These are phyloP conservation scores for Todus mexicanus DNA, from an alignment of 2,797 vertebrate genomes.

Conservation along the genomic window DNA sequence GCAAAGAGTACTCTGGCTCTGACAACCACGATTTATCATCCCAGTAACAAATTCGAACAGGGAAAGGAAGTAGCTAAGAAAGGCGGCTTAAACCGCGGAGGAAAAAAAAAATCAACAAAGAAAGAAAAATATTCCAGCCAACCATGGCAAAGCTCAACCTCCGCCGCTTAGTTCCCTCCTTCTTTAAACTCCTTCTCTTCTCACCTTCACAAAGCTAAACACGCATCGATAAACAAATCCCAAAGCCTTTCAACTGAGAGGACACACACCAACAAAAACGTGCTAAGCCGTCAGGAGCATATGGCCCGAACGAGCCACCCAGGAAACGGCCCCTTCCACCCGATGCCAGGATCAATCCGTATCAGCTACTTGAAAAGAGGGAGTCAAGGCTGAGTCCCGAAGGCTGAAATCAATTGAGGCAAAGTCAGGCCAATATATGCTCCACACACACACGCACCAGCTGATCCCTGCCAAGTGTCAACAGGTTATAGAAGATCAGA, in stretches of 20 bases:
- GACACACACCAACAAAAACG: background rate
- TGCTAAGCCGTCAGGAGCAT: background rate
- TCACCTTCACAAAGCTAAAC: slow-evolving; percentile 33
- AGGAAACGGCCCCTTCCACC: background rate
- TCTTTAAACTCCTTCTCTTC: background rate
- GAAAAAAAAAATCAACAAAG: background rate
- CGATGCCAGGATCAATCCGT: background rate
- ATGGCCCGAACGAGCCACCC: background rate
- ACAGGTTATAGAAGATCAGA: slow-evolving; percentile 20
- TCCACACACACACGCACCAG: background rate
- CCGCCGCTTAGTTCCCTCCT: background rate
- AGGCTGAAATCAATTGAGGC: background rate
- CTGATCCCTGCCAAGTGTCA: slow-evolving; percentile 29
- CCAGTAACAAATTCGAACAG: background rate
- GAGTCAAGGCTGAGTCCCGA: slow-evolving; percentile 6
- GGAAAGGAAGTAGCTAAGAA: background rate
- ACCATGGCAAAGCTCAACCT: slow-evolving; percentile 1
- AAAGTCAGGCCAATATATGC: background rate
- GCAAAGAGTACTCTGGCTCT: background rate
- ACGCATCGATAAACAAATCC: background rate
- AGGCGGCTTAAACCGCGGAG: background rate
- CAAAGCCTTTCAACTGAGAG: background rate
- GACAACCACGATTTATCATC: background rate
- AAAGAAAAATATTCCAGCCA: background rate
- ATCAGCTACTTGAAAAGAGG: background rate